Evolutionary conservation across 2,888 invertebrate genomes (phyloP), one percentile per base, ranked within the genome.

Genomic region (Serrognathus titanus): DNA sequence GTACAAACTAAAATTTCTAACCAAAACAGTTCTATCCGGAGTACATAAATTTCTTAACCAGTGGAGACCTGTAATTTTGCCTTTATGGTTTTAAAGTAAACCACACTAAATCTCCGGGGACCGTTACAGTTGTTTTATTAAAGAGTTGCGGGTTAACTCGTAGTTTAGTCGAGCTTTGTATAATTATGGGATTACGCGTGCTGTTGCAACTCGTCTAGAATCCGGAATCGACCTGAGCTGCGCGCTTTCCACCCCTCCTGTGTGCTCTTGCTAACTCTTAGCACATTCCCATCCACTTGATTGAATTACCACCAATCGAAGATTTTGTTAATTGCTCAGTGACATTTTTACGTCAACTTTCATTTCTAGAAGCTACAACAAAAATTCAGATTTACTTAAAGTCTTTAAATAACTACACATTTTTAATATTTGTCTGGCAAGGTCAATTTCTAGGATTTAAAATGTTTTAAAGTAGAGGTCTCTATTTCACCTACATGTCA

Each of bases 71-170:
- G 74, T 75, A 75, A 76, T 76, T 75, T 71, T 68, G 73, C 75
- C 74, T 73, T 75, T 72, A 75, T 73, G 73, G 75, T 75, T 75
- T 73, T 70, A 75, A 75, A 72, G 73, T 72, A 72, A 74, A 75
- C 75, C 74, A 69, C 70, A 67, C 66, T 72, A 74, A 73, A 71
- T 71, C 74, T 73, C 71, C 60, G 52, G 66, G 65, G 73, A 64
- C 64, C 60, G 66, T 65, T 66, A 62, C 64, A 65, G 64, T 66
- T 68, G 67, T 67, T 68, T 68, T 67, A 68, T 68, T 68, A 67
- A 68, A 66, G 65, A 66, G 67, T 62, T 64, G 63, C 59, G 64
- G 62, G 66, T 63, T 64, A 65, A 60, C 65, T 65, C 57, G 65
- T 59, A 63, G 59, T 65, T 63, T 61, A 60, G 64, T 51, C 54